A percentile compares a stretch with the other conserved stretches of the same genome.
Evolutionary conservation across 2,113 vertebrate species (phyloP).

Genomic region (Genyomyrus donnyi): DNA sequence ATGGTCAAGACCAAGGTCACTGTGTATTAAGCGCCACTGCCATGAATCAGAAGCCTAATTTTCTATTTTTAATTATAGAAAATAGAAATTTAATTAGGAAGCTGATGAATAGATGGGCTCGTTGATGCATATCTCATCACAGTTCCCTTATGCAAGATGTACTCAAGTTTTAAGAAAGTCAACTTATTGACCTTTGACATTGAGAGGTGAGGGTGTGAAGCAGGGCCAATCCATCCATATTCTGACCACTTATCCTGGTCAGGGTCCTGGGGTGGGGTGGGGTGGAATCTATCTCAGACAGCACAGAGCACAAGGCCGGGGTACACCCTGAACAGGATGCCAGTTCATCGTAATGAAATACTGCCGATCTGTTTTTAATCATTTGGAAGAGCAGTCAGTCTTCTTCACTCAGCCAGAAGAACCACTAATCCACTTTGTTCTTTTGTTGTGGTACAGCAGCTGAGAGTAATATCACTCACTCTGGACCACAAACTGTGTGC

Average conservation of each 20-base stretch:
- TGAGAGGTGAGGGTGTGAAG: not conserved
- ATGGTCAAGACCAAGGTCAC: not conserved
- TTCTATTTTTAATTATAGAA: not conserved
- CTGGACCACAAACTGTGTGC: not conserved
- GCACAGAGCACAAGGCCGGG: not conserved
- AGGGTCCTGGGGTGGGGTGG: not conserved
- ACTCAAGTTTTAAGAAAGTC: not conserved
- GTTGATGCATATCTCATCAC: not conserved
- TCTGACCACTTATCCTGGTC: not conserved
- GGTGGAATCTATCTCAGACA: not conserved
- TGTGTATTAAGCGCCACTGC: not conserved
- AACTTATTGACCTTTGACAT: not conserved
- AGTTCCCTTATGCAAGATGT: not conserved
- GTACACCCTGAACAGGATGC: not conserved
- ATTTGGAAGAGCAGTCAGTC: not conserved
- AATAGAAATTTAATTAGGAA: not conserved
- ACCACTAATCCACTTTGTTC: not conserved
- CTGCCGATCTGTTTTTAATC: not conserved
- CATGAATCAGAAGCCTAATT: not conserved
- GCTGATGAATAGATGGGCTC: constrained; percentile 6
- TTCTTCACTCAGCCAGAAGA: not conserved
- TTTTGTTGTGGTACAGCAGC: not conserved
- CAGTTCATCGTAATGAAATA: not conserved
- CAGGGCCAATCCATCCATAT: not conserved
- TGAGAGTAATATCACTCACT: not conserved